Percentiles rank a stretch among this genome's conserved stretches.
These are phyloP conservation scores for Zaprionus africanus DNA, from an alignment of 1,140 invertebrate species.

Conservation along the genomic window DNA sequence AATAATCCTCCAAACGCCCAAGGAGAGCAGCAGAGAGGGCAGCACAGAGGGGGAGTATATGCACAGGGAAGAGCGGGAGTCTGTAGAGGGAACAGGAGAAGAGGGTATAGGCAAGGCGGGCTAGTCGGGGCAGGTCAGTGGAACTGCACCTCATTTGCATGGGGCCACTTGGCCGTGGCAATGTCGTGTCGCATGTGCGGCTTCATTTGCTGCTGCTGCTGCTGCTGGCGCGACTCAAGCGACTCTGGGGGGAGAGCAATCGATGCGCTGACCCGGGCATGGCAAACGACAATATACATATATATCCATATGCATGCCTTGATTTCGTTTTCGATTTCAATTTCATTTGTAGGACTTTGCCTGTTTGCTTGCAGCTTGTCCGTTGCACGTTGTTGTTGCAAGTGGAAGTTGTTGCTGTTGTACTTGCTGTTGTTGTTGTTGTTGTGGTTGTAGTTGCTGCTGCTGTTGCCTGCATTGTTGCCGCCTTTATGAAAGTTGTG, in stretches of 20 bases:
- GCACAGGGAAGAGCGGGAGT: neutral
- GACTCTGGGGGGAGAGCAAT: neutral
- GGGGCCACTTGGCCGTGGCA: slow-evolving; percentile 35
- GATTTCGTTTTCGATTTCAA: slow-evolving; percentile 79
- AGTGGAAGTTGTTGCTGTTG: neutral
- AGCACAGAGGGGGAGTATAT: neutral
- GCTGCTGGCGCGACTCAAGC: neutral
- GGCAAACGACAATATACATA: neutral
- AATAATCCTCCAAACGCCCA: slow-evolving; percentile 63
- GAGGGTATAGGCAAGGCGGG: neutral
- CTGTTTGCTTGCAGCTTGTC: slow-evolving; percentile 31
- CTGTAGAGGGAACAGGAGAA: neutral
- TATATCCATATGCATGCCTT: slow-evolving; percentile 75
- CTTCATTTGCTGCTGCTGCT: slow-evolving; percentile 32
- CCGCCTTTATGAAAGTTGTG: slow-evolving; percentile 37
- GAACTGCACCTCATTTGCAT: slow-evolving; percentile 68
- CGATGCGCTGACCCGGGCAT: slow-evolving; percentile 10
- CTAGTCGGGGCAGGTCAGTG: slow-evolving; percentile 22
- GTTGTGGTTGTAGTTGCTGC: too few species aligned
- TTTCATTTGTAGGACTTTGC: slow-evolving; percentile 70
- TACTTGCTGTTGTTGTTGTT: too few species aligned
- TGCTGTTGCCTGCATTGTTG: slow-evolving; percentile 22
- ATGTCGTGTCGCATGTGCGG: slow-evolving; percentile 37
- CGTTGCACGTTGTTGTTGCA: slow-evolving; percentile 18
- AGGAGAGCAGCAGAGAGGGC: slow-evolving; percentile 5